Evolutionary conservation across 2,888 invertebrate genomes (phyloP), one percentile per base, ranked within the genome.

Genomic region (Clepsis dumicolana): DNA sequence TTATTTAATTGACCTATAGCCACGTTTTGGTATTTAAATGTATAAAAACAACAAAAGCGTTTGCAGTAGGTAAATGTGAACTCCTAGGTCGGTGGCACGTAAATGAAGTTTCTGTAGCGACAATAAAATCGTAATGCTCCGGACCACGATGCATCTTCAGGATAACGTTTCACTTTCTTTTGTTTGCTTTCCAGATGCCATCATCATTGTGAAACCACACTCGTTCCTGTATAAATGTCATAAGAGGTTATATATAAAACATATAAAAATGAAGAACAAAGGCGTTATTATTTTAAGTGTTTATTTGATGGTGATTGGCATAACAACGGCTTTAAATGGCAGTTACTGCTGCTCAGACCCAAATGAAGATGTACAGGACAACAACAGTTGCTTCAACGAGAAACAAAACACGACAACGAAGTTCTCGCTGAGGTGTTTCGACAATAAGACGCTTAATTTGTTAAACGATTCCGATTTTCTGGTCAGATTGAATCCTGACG

Each of bases 311-410:
- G 50, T 64, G 72, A 71, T 25, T 53, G 53, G n/a, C 67, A 65
- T 12, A 64, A 53, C 29, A 14, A n/a, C 48, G 1, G 67, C 54
- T 12, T 44, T 35, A 25, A 57, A 70, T 1, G 24, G 32, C 10
- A 63, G 35, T 2, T 52, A 65, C 0, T 86, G 86, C 60, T 86
- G 85, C 52, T 72, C 77, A 0, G 48, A 67, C 12, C 41, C 41
- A 2, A 56, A 16, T 12, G 67, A 67, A 50, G 62, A 67, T 21
- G 38, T 67, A 3, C 56, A 29, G 41, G 56, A 50, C 60, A 72
- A 16, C 25, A 73, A 75, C 2, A 64, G 67, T 0, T 87, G 87
- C 57, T 85, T 82, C 82, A 74, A 84, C 1, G 79, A 78, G 0
- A 66, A 50, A n/a, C 24, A 70, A 0, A 83, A 86, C 29, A 21